Evolutionary conservation across 2,888 invertebrate genomes (phyloP).

Genomic region (Therioaphis trifolii): DNA sequence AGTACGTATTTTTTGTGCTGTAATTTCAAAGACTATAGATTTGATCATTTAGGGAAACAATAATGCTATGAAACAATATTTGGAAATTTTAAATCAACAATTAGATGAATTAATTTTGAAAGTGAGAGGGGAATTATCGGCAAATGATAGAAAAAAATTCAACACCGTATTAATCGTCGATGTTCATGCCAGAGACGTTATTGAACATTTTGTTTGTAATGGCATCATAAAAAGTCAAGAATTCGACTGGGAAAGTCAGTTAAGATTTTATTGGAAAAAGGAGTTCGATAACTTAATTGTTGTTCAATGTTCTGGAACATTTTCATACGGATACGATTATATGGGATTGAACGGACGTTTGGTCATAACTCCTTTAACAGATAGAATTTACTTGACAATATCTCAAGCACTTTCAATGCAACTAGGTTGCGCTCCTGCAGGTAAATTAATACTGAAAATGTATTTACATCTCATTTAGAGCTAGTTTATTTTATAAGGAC

Average conservation of each 20-base stretch:
- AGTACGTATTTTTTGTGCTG: conserved; percentile 53
- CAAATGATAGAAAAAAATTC: conserved; percentile 88
- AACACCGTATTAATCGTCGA: conserved; percentile 90
- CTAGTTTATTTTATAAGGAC: conserved; percentile 70
- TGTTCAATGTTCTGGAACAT: conserved; percentile 85
- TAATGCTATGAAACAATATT: conserved; percentile 90
- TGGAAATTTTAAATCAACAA: conserved; percentile 82
- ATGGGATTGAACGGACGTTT: conserved; percentile 93
- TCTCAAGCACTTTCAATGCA: conserved; percentile 94
- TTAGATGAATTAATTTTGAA: conserved; percentile 83
- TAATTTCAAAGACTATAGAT: not conserved
- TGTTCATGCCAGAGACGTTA: conserved; percentile 91
- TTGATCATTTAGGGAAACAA: conserved; percentile 75
- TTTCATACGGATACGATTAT: conserved; percentile 94
- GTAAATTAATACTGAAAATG: conserved; percentile 68
- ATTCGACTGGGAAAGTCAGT: conserved; percentile 94
- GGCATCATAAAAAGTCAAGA: conserved; percentile 86
- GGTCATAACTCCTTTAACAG: conserved; percentile 92
- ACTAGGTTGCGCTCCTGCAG: conserved; percentile 90
- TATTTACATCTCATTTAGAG: not conserved
- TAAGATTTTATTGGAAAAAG: conserved; percentile 91
- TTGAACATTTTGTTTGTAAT: conserved; percentile 76
- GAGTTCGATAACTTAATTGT: conserved; percentile 79
- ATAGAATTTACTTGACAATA: conserved; percentile 90
- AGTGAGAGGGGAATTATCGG: conserved; percentile 75